Evolutionary conservation across 2,888 invertebrate genomes (phyloP), one percentile per base, ranked within the genome.

Genomic region (Eupelmus urozonus): DNA sequence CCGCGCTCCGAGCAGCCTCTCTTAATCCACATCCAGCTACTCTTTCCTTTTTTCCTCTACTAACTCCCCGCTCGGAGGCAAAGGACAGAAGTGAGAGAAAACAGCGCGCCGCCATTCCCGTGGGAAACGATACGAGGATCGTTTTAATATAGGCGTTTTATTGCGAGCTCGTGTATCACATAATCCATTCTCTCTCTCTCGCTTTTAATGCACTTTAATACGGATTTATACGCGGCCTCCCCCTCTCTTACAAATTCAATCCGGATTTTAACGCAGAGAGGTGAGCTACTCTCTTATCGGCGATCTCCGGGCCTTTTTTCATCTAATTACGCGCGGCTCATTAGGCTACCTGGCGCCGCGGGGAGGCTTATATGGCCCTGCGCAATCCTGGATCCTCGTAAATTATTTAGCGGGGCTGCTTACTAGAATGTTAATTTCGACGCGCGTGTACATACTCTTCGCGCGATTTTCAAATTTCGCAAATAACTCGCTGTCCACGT

Each of bases 121-220:
- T 63, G 62, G 63, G 62, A 72, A 72, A 42, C 23, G 72, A 62
- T 72, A 66, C 65, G n/a, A n/a, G 7, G 65, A 63, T 63, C 57
- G 65, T 40, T 57, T 40, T 57, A 20, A 60, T 51, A 18, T 25
- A 29, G 40, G 25, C 34, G 1, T 62, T 72, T 62, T 72, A 62
- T 62, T 53, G n/a, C n/a, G n/a, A n/a, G n/a, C n/a, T n/a, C n/a
- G n/a, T n/a, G n/a, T n/a, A n/a, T n/a, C n/a, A n/a, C n/a, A n/a
- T n/a, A n/a, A 53, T 11, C 3, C 49, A 13, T 23, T 25, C 25
- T 25, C 49, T 2, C 59, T 59, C n/a, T 20, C 18, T 1, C 23
- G 11, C 18, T 5, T 1, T 34, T 23, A 45, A 13, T 45, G 27
- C 49, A 23, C 20, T 60, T 25, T 60, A 49, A 60, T 60, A 49